Evolutionary conservation across 2,888 invertebrate genomes (phyloP).

Genomic region (Tromatobia lineatoria): DNA sequence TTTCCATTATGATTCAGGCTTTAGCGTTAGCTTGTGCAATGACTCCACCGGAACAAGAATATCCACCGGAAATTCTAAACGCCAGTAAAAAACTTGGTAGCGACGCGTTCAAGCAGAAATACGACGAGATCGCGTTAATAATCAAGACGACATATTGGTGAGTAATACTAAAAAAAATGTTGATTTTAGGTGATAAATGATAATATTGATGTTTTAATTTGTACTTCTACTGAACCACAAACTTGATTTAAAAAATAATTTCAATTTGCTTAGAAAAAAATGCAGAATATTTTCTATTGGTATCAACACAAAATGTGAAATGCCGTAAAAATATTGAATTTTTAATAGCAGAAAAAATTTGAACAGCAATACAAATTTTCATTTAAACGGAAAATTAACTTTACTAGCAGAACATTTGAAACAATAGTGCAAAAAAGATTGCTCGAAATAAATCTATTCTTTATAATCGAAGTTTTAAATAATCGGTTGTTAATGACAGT

Average conservation of each 20-base stretch:
- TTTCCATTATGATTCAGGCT: conserved; percentile 87
- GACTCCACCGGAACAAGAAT: conserved; percentile 91
- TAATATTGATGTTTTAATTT: conserved; percentile 27
- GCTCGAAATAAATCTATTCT: no score
- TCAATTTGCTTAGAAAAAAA: background rate
- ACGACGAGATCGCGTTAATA: conserved; percentile 91
- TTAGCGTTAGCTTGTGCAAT: conserved; percentile 94
- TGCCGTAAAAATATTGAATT: no score
- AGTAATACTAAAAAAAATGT: conserved; percentile 69
- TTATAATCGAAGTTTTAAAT: no score
- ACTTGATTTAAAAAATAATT: background rate
- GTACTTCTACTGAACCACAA: conserved; percentile 20
- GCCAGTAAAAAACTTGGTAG: conserved; percentile 88
- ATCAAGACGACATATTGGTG: conserved; percentile 98
- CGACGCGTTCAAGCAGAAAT: conserved; percentile 91
- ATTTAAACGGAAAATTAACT: no score
- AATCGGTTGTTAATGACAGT: no score
- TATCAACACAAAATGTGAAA: no score
- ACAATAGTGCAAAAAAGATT: background rate
- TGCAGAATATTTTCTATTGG: background rate
- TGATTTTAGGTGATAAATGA: background rate
- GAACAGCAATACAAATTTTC: no score
- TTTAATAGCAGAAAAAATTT: no score
- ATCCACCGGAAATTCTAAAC: conserved; percentile 89
- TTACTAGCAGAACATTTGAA: no score